Base-by-base conservation (phyloP, 2,888 invertebrate species). In the Steromphala cineraria region DNA sequence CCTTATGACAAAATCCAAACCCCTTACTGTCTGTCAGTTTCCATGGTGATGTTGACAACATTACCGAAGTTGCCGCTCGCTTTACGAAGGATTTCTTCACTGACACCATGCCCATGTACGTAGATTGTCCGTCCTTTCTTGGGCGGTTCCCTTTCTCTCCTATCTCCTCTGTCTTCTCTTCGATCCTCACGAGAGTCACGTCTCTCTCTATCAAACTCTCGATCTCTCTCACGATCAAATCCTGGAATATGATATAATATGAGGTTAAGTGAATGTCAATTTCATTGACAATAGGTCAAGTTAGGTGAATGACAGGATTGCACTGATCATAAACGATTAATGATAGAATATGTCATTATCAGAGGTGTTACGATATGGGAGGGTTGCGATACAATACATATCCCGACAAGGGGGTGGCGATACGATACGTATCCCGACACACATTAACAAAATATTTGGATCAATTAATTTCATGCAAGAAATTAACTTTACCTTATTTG, bases 21-120 rank as follows among this genome's bases (percentile, higher is more conserved):
- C 80, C 92, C 94, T 91, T 93, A 96, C 96, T 96, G 95, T 92
- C 96, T 97, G 88, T 97, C 97, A 86, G 95, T 95, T 94, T 97
- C 97, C 96, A 97, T 96, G 0, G 96, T 96, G 53, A 97, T 96
- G 93, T 97, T 96, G 0, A 97, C 95, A 87, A 97, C 96, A 83
- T 95, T 95, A 56, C 96, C 97, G 91, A 96, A 96, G 8, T 95
- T 95, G 83, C 95, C 94, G 90, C 97, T 97, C 79, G 96, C 96
- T 89, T 96, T 96, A 90, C 96, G 95, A 2, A 97, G 93, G 86
- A 96, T 96, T 75, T 97, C 96, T 90, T 97, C 97, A 0, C 96
- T 96, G 62, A 97, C 96, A 87, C 96, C 96, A 88, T 95, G 96
- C 0, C 97, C 97, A 71, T 95, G 95, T 0, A 97, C 96, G 93